Base-by-base conservation (phyloP, 2,113 vertebrate species). In the Oryzias curvinotus region DNA sequence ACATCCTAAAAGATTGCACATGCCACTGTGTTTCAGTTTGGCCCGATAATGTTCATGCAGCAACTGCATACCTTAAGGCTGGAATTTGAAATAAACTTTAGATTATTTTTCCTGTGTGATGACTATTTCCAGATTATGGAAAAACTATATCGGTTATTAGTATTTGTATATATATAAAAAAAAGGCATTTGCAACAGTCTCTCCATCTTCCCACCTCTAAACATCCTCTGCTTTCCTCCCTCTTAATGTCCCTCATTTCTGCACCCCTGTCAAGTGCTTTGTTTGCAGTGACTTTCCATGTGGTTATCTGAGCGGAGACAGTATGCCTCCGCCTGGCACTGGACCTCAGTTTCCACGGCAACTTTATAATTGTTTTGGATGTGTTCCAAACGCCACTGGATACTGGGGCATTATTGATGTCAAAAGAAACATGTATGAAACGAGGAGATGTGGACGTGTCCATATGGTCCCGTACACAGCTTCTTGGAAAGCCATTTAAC, bases 361-460 rank as follows among this genome's bases (percentile, higher is more conserved):
- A 96, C 94, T 87, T 94, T 96, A 93, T 96, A 96, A 98, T 99
- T 97, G 94, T 93, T 93, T 94, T 98, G 95, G 94, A 96, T 81
- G 80, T 62, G 80, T 85, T 93, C 92, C 92, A 93, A 88, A 84
- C 94, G 92, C 93, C 91, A 92, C 94, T 96, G 95, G 94, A 92
- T 94, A 87, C 92, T 93, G 86, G 89, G 89, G 92, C 91, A 82
- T 93, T 90, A 93, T 91, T 94, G 92, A 95, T 97, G 94, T 94
- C 93, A 94, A 93, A 91, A 93, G 89, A 90, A 94, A 91, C 91
- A 93, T 91, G 93, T 96, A 93, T 91, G 93, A 95, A 91, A 91
- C 84, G 85, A 91, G 91, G 86, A 90, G 88, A 89, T 86, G 89
- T 85, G 85, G 89, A 88, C 77, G 82, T 65, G 83, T 87, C 90